Conservation (phyloP, 1,140 invertebrate species). For the Pachypeltis micranthus region DNA sequence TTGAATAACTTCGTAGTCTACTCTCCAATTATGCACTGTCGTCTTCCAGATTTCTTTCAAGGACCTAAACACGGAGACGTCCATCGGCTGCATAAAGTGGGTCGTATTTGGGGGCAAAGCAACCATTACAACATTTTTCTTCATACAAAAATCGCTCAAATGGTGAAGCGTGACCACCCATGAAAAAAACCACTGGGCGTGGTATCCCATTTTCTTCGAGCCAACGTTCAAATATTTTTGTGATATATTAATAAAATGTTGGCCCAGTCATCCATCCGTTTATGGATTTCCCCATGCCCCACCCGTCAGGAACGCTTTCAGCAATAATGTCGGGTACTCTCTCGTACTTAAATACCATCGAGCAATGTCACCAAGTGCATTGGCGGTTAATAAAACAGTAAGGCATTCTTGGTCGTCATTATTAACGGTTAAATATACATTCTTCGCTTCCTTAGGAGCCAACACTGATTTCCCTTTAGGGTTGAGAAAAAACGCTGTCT, state of each 20-base stretch:
- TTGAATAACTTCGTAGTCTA: not conserved
- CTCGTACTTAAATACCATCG: slow-evolving; percentile 31
- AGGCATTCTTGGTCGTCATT: slow-evolving; percentile 21
- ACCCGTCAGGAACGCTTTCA: slow-evolving; percentile 28
- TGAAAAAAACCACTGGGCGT: slow-evolving; percentile 32
- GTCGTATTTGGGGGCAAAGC: slow-evolving; percentile 35
- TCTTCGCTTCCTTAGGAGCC: slow-evolving; percentile 15
- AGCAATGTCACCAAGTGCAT: slow-evolving; percentile 15
- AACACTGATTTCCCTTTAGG: slow-evolving; percentile 20
- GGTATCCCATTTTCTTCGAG: not conserved
- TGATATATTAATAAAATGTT: not conserved
- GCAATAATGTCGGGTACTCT: slow-evolving; percentile 28
- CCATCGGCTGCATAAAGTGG: slow-evolving; percentile 35
- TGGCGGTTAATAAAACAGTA: slow-evolving; percentile 17
- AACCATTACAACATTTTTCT: slow-evolving; percentile 31
- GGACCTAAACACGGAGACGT: slow-evolving; percentile 32
- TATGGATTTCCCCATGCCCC: slow-evolving; percentile 29
- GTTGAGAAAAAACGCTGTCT: slow-evolving; percentile 20
- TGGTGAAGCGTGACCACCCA: slow-evolving; percentile 34
- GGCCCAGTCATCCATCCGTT: not conserved
- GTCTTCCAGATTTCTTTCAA: slow-evolving; percentile 33
- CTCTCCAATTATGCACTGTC: slow-evolving; percentile 19
- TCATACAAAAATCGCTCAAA: slow-evolving; percentile 32
- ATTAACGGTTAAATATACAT: slow-evolving; percentile 15
- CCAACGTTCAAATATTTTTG: not conserved